These are phyloP conservation scores for Micromys minutus DNA, from an alignment of 2,113 vertebrate species.

Conservation along the genomic window DNA sequence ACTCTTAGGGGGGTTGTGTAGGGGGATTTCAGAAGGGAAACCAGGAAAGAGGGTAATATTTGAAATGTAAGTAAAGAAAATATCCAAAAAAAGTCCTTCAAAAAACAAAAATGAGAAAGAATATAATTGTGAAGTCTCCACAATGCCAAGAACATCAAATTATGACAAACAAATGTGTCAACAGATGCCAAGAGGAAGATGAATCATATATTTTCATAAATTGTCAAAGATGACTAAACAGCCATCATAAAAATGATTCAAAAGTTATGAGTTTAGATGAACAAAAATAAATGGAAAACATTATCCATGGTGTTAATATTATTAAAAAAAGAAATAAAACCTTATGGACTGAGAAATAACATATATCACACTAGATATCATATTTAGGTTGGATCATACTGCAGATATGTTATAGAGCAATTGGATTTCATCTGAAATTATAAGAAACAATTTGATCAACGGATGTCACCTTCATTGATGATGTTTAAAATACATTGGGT, in stretches of 20 bases:
- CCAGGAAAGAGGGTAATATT: too few relatives aligned
- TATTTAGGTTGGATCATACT: background rate
- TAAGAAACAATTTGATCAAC: background rate
- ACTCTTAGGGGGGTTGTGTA: too few relatives aligned
- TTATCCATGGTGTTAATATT: background rate
- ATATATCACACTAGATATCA: background rate
- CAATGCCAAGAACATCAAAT: background rate
- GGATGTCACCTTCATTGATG: background rate
- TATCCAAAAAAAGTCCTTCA: too few relatives aligned
- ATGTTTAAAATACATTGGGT: background rate
- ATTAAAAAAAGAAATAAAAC: background rate
- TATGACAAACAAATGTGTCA: background rate
- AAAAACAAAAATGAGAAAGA: too few relatives aligned
- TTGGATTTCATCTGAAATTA: background rate
- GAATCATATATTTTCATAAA: background rate
- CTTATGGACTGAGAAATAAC: background rate
- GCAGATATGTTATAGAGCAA: background rate
- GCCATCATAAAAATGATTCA: background rate
- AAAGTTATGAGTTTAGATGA: background rate
- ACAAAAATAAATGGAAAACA: background rate
- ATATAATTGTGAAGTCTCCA: background rate
- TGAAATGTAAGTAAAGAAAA: too few relatives aligned
- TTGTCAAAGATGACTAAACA: background rate
- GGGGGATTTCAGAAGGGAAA: too few relatives aligned
- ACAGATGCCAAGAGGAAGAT: background rate